Evolutionary conservation across 2,113 vertebrate species (phyloP).

Genomic region (Collichthys lucidus): DNA sequence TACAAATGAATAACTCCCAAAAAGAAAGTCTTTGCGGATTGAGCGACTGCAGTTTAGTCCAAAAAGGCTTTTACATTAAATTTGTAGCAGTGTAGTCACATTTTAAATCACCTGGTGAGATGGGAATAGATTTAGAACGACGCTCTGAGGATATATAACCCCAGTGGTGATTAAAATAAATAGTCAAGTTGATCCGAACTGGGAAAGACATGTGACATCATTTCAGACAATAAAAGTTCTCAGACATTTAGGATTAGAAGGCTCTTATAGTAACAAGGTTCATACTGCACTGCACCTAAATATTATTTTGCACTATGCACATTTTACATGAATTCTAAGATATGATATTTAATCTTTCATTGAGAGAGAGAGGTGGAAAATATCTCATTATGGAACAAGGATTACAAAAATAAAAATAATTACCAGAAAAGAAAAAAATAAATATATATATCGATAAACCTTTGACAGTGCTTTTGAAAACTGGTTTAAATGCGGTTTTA

Average conservation of each 20-base stretch:
- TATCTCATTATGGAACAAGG: neutral
- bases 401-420: neutral
- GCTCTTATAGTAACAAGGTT: neutral
- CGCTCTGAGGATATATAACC: neutral
- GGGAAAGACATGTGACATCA: neutral
- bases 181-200: slow-evolving; percentile 4
- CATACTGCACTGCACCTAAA: no score
- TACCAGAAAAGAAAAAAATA: neutral
- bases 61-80: neutral
- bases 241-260: no score
- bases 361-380: neutral
- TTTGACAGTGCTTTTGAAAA: neutral
- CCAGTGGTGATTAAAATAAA: neutral
- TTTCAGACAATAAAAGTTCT: neutral
- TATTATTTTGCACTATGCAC: neutral
- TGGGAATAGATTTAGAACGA: slow-evolving; percentile 40
- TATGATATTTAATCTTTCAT: neutral
- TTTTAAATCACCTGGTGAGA: slow-evolving; percentile 2
- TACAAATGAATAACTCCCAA: neutral
- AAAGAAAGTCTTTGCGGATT: neutral
- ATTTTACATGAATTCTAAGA: neutral
- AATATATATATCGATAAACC: neutral
- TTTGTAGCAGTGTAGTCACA: neutral
- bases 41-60: slow-evolving; percentile 2
- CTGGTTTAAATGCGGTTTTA: neutral